Conservation (phyloP, 1,140 invertebrate genomes). For the Drosophila sulfurigaster region DNA sequence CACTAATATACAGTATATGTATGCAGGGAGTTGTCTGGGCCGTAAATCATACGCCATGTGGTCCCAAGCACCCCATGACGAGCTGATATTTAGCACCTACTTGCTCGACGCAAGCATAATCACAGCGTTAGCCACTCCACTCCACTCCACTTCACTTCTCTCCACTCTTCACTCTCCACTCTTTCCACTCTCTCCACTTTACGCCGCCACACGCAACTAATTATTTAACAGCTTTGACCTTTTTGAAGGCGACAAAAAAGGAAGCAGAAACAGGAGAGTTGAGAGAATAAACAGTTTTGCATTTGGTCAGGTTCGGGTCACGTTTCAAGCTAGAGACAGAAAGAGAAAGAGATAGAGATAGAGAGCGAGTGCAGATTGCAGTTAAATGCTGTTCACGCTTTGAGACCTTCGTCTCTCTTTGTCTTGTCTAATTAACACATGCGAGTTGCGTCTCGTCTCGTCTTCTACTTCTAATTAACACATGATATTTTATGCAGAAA, state of each 20-base stretch:
- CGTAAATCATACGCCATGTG: conserved; percentile 54
- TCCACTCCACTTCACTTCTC: too few relatives aligned
- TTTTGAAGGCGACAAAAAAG: neutral
- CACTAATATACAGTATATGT: neutral
- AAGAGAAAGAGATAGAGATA: too few relatives aligned
- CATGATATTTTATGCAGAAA: too few relatives aligned
- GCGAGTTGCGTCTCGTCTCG: too few relatives aligned
- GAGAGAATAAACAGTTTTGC: neutral
- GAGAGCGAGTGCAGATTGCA: too few relatives aligned
- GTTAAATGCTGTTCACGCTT: too few relatives aligned
- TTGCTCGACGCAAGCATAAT: neutral
- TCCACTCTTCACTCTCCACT: too few relatives aligned
- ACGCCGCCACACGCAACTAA: neutral
- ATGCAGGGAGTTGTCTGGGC: conserved; percentile 2
- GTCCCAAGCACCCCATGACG: conserved; percentile 16
- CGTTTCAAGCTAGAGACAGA: neutral
- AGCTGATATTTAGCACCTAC: conserved; percentile 13
- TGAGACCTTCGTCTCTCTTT: too few relatives aligned
- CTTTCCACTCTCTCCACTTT: too few relatives aligned
- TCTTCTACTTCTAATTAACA: too few relatives aligned
- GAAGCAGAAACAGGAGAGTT: neutral
- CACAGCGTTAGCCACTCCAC: neutral
- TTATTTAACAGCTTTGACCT: conserved; percentile 30
- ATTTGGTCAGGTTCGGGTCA: neutral
- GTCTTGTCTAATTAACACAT: too few relatives aligned